These are phyloP conservation scores for Chinchilla lanigera DNA, from an alignment of 2,113 vertebrate species.

Conservation along the genomic window DNA sequence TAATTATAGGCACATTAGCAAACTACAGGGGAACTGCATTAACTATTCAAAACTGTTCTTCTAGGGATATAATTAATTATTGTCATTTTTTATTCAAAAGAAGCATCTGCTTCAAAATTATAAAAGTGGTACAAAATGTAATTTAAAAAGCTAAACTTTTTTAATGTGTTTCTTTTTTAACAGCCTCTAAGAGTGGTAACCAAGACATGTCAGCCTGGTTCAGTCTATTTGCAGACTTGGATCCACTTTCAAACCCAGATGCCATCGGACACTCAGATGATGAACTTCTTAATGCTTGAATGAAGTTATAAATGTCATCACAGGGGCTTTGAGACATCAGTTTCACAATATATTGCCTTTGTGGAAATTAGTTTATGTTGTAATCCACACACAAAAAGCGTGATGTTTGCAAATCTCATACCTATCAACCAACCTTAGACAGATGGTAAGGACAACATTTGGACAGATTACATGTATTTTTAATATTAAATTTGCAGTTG, in stretches of 20 bases:
- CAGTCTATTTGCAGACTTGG: slow-evolving; percentile 90
- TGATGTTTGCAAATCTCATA: neutral
- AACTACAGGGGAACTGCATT: neutral
- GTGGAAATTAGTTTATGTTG: slow-evolving; percentile 52
- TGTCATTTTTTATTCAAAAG: slow-evolving; percentile 49
- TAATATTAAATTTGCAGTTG: slow-evolving; percentile 36
- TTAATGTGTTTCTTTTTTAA: slow-evolving; percentile 41
- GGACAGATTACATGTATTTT: slow-evolving; percentile 7
- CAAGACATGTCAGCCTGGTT: slow-evolving; percentile 91
- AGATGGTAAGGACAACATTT: slow-evolving; percentile 26
- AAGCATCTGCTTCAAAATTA: slow-evolving; percentile 51
- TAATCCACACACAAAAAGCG: slow-evolving; percentile 36
- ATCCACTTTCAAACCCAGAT: slow-evolving; percentile 91
- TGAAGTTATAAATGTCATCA: neutral
- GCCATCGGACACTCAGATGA: slow-evolving; percentile 88
- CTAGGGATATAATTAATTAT: neutral
- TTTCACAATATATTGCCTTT: slow-evolving; percentile 24
- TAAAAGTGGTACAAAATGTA: neutral
- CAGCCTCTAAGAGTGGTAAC: slow-evolving; percentile 80
- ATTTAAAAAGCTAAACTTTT: slow-evolving; percentile 37
- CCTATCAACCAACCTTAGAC: slow-evolving; percentile 13
- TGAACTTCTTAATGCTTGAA: slow-evolving; percentile 89
- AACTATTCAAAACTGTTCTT: neutral
- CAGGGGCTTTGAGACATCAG: slow-evolving; percentile 24
- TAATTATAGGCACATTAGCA: neutral